Percentiles rank a stretch among this genome's conserved stretches.
Evolutionary conservation across 2,113 vertebrate species (phyloP).

Genomic region (Opisthocomus hoazin): DNA sequence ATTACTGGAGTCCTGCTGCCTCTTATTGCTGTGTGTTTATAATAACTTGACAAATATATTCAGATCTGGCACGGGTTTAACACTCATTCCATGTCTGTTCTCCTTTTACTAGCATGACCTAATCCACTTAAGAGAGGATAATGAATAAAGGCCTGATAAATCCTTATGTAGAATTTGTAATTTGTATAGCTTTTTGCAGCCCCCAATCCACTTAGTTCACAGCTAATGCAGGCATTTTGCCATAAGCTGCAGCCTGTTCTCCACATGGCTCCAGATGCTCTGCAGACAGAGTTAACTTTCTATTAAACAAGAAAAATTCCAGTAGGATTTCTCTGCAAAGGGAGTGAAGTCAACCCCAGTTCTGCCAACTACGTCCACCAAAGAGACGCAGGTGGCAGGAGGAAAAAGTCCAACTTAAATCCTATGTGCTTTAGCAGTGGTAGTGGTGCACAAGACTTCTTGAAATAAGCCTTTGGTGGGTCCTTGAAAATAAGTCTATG

Average conservation of each 20-base stretch:
- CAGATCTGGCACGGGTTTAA: neutral
- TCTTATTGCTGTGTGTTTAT: neutral
- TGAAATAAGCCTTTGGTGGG: neutral
- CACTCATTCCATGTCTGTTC: neutral
- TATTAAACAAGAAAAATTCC: neutral
- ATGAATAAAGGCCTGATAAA: slow-evolving; percentile 11
- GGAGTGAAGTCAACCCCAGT: neutral
- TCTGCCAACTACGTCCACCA: fast-evolving
- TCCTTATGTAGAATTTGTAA: neutral
- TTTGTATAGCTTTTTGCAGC: neutral
- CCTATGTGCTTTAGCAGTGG: neutral
- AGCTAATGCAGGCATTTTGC: neutral
- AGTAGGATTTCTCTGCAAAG: neutral
- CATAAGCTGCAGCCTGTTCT: neutral
- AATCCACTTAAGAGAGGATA: slow-evolving; percentile 40
- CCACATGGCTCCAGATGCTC: neutral
- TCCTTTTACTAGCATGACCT: neutral
- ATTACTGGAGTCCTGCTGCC: slow-evolving; percentile 20
- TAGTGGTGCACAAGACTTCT: neutral
- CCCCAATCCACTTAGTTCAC: neutral
- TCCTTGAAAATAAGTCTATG: neutral
- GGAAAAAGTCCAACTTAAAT: neutral
- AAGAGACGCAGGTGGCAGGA: neutral
- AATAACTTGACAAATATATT: slow-evolving; percentile 14
- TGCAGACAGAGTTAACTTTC: neutral